Evolutionary conservation across 2,888 invertebrate species (phyloP).

Genomic region (Nymphalis polychloros): DNA sequence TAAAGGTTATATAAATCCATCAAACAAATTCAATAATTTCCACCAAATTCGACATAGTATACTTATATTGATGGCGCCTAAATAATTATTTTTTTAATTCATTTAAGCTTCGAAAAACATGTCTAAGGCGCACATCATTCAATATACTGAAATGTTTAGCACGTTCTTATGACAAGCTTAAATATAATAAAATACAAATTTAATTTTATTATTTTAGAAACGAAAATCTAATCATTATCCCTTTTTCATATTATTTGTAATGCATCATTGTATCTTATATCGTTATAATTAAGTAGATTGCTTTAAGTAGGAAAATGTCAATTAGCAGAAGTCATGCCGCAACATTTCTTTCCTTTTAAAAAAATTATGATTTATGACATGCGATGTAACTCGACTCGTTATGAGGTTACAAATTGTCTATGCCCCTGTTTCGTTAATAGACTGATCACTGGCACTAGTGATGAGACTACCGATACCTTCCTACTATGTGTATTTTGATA

Average conservation of each 20-base stretch:
- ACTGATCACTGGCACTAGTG: slow-evolving; percentile 34
- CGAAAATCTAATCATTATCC: not conserved
- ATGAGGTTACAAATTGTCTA: slow-evolving; percentile 75
- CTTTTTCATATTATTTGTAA: slow-evolving; percentile 23
- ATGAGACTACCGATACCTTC: slow-evolving; percentile 21
- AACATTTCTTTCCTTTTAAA: slow-evolving; percentile 52
- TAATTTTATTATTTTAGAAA: too few species aligned
- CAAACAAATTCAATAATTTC: too few species aligned
- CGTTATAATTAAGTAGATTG: slow-evolving; percentile 45
- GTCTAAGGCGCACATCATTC: too few species aligned
- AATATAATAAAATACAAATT: too few species aligned
- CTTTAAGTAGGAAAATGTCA: slow-evolving; percentile 75
- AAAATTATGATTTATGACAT: slow-evolving; percentile 76
- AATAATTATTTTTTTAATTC: too few species aligned
- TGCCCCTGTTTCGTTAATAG: slow-evolving; percentile 53
- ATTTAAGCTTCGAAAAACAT: too few species aligned
- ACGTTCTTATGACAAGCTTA: too few species aligned
- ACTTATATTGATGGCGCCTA: too few species aligned
- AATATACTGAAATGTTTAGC: too few species aligned
- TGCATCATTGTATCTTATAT: slow-evolving; percentile 41
- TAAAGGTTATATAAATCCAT: too few species aligned
- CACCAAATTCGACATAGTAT: too few species aligned
- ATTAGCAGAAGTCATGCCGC: slow-evolving; percentile 77
- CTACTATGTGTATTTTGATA: too few species aligned
- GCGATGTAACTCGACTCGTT: slow-evolving; percentile 70